A percentile compares a stretch with the other conserved stretches of the same genome.
Conservation (phyloP, 2,888 invertebrate genomes). For the Drosophila affinis region DNA sequence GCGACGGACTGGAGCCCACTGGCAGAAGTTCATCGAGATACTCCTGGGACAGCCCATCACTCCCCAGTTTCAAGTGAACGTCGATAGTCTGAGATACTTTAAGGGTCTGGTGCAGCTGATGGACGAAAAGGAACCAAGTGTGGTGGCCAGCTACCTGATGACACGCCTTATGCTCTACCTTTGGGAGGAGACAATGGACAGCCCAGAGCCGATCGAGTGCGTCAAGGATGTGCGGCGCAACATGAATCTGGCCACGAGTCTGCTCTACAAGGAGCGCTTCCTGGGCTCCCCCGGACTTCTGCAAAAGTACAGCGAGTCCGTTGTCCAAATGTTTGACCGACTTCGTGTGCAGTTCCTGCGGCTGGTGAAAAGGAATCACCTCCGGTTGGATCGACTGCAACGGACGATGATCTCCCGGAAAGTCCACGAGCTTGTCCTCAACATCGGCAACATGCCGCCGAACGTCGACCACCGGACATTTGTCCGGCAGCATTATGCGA, state of each 20-base stretch:
- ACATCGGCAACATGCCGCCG: slow-evolving; percentile 76
- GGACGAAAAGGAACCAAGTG: slow-evolving; percentile 24
- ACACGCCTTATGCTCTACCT: slow-evolving; percentile 65
- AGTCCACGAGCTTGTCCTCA: slow-evolving; percentile 55
- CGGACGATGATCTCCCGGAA: slow-evolving; percentile 51
- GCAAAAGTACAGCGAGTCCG: slow-evolving; percentile 9
- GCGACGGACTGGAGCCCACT: slow-evolving; percentile 34
- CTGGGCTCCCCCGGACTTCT: slow-evolving; percentile 12
- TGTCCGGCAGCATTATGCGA: slow-evolving; percentile 55
- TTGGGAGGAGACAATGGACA: slow-evolving; percentile 43
- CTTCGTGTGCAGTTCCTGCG: slow-evolving; percentile 56
- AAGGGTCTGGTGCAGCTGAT: slow-evolving; percentile 41
- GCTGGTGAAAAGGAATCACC: slow-evolving; percentile 51
- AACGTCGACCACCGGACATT: slow-evolving; percentile 33
- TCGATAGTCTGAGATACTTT: slow-evolving; percentile 52
- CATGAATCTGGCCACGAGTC: slow-evolving; percentile 70
- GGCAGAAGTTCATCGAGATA: slow-evolving; percentile 62
- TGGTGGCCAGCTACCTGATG: slow-evolving; percentile 77
- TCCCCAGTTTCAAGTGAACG: slow-evolving; percentile 31
- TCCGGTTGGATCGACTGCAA: slow-evolving; percentile 38
- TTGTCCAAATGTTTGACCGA: slow-evolving; percentile 41
- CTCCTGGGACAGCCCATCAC: slow-evolving; percentile 43
- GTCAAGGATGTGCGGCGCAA: slow-evolving; percentile 70
- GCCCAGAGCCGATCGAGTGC: slow-evolving; percentile 54
- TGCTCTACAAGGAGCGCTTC: slow-evolving; percentile 63